A percentile compares a stretch with the other conserved stretches of the same genome.
Evolutionary conservation across 2,797 vertebrate species (phyloP).

Genomic region (Ptychobarbus kaznakovi): DNA sequence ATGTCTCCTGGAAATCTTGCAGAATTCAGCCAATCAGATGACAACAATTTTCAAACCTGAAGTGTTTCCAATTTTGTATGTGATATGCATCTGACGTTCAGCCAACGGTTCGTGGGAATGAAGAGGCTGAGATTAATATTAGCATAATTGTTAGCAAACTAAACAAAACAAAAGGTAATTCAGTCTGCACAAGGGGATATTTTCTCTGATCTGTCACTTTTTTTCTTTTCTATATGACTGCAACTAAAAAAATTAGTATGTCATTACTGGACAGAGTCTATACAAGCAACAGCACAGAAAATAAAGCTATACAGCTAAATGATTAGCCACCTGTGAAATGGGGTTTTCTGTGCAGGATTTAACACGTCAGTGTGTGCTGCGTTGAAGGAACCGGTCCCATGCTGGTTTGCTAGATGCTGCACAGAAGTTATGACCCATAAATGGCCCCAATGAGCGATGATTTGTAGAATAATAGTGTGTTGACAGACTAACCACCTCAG

Average conservation of each 20-base stretch:
- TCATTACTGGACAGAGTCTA: neutral
- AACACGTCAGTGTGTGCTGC: neutral
- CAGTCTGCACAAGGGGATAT: neutral
- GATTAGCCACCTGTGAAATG: neutral
- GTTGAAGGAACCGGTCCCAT: constrained; percentile 16
- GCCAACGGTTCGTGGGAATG: neutral
- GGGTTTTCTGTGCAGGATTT: constrained; percentile 7
- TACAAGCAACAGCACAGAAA: neutral
- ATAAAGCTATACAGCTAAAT: neutral
- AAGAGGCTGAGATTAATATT: neutral
- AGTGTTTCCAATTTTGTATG: neutral
- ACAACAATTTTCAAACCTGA: no score
- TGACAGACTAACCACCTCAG: constrained; percentile 55
- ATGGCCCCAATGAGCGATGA: constrained; percentile 48
- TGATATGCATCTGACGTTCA: neutral
- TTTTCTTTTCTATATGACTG: no score
- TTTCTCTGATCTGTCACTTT: neutral
- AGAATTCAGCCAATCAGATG: neutral
- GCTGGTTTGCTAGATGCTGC: constrained; percentile 43
- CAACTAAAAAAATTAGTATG: neutral
- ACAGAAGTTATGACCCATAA: constrained; percentile 55
- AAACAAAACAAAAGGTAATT: neutral
- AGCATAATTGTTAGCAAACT: neutral
- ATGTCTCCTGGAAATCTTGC: neutral
- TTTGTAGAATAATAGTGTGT: constrained; percentile 55